phyloP scores from a whole-genome alignment of 2,797 vertebrate species.

The Anabacerthia variegaticeps region DNA sequence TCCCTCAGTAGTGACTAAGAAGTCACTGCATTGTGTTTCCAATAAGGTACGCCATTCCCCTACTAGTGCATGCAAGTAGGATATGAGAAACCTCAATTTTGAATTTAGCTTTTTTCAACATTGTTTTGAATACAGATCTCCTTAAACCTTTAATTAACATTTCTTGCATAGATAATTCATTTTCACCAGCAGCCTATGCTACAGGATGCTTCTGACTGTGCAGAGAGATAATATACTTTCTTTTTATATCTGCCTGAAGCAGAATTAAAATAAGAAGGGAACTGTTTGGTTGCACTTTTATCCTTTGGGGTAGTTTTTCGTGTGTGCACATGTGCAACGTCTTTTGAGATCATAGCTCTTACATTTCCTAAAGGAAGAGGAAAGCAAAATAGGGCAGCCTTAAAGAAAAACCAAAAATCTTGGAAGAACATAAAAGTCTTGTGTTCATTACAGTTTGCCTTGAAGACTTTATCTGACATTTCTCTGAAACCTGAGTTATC shows the following conservation, averaged over 20 bases:
- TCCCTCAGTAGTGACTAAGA: neutral
- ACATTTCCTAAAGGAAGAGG: constrained; percentile 30
- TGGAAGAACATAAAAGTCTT: constrained; percentile 45
- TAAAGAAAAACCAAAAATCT: constrained; percentile 1
- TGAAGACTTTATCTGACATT: constrained; percentile 40
- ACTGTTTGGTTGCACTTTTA: constrained; percentile 20
- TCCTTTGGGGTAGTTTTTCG: neutral
- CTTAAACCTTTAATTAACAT: neutral
- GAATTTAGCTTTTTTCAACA: neutral
- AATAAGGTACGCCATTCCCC: neutral
- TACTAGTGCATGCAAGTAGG: neutral
- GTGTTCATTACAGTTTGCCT: constrained; percentile 39
- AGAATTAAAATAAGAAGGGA: constrained; percentile 16
- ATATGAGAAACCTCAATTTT: neutral
- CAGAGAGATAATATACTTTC: neutral
- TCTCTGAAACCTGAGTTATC: constrained; percentile 35
- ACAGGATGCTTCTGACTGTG: neutral
- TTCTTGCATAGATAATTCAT: constrained; percentile 24
- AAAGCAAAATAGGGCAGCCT: constrained; percentile 13
- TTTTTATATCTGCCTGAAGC: constrained; percentile 4
- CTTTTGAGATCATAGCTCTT: constrained; percentile 14
- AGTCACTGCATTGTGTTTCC: neutral
- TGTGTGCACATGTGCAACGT: neutral
- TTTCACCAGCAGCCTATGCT: neutral
- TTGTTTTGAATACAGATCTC: neutral